Evolutionary conservation across 1,140 invertebrate species (phyloP), one percentile per base, ranked within the genome.

Genomic region (Tribolium madens): DNA sequence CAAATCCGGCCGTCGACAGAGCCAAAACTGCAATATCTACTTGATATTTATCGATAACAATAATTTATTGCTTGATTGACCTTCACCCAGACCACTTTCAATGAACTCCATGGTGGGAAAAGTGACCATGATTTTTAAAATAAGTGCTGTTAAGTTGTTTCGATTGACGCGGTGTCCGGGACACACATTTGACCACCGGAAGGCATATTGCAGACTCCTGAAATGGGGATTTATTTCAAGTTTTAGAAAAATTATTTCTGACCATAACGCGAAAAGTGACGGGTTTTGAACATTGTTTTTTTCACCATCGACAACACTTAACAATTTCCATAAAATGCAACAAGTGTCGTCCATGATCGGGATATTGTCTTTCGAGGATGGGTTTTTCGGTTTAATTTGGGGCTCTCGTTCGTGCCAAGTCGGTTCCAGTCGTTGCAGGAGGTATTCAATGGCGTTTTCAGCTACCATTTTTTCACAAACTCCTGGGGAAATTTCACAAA

Each of bases 171-270:
- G 9, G 3, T 71, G 15, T 12, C 12, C 48, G 3, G 64, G 36
- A 53, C 13, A 64, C 1, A 64, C 21, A 50, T 21, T 50, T 10
- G 73, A 73, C 13, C 36, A 73, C 5, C 48, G 33, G n/a, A 73
- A 74, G 0, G 70, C 76, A 18, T 73, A 73, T 26, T 64, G 52
- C 6, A 77, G n/a, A 52, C 73, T 73, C 76, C 76, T 77, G 10
- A 9, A 77, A 73, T 1, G 6, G n/a, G n/a, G n/a, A 7, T 21
- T 33, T 14, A 14, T 68, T n/a, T 14, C 12, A 14, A 26, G 3
- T 26, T 14, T n/a, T 14, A n/a, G 13, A 68, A 68, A 12, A 31
- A 31, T 36, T 3, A 15, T 31, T 21, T 53, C 60, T 47, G 50
- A 77, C 76, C 76, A 53, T 64, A 77, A 73, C 2, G 76, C 57